Percentiles rank a stretch among this genome's conserved stretches.
phyloP scores from a whole-genome alignment of 2,797 vertebrate genomes.

The Pangasius krempfi region DNA sequence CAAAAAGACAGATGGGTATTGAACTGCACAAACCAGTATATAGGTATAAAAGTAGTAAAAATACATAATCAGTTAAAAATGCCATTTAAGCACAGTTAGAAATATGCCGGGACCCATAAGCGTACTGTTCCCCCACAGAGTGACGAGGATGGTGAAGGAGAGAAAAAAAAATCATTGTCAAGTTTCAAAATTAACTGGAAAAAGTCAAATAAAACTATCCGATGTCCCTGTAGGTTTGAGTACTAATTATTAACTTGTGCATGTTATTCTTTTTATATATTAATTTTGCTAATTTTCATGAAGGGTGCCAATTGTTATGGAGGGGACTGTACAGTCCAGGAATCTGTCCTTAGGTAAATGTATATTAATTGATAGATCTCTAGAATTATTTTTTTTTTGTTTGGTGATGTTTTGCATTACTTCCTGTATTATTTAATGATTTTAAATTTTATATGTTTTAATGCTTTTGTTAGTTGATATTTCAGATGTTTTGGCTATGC shows the following conservation, averaged over 20 bases:
- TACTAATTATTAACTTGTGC: not conserved
- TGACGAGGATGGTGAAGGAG: not conserved
- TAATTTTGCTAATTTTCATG: not conserved
- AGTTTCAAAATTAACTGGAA: not conserved
- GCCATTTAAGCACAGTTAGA: not conserved
- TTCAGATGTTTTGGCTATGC: no score
- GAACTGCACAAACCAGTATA: not conserved
- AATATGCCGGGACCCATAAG: not conserved
- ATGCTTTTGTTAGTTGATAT: no score
- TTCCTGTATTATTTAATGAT: no score
- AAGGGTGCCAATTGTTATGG: not conserved
- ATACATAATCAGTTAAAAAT: not conserved
- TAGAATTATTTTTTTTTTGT: not conserved
- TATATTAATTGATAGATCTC: not conserved
- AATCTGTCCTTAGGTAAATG: not conserved
- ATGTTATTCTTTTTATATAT: not conserved
- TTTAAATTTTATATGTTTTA: no score
- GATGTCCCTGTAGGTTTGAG: not conserved
- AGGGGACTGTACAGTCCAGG: not conserved
- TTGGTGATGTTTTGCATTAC: no score
- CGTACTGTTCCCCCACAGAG: not conserved
- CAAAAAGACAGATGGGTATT: not conserved
- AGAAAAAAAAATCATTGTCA: not conserved
- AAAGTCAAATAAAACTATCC: not conserved
- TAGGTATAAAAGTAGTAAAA: not conserved